A percentile compares a stretch with the other conserved stretches of the same genome.
Conservation (phyloP, 2,888 invertebrate species). For the Troglohyphantes excavatus region DNA sequence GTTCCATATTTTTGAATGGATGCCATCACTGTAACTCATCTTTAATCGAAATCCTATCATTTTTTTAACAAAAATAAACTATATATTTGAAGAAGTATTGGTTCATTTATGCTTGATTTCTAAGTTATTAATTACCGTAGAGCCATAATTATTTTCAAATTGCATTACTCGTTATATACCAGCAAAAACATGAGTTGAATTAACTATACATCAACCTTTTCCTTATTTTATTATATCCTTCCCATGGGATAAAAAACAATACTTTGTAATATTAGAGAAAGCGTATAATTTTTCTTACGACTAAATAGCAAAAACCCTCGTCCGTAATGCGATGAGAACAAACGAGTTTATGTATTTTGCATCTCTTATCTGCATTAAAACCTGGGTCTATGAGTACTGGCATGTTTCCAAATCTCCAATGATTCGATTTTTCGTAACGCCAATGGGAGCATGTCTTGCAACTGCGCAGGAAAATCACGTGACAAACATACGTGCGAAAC, state of each 20-base stretch:
- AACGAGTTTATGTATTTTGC: conserved; percentile 67
- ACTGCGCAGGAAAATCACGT: conserved; percentile 67
- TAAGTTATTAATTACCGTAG: no score
- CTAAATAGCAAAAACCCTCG: conserved; percentile 48
- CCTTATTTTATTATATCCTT: not conserved
- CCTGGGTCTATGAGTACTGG: conserved; percentile 59
- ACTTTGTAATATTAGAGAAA: not conserved
- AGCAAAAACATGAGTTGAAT: no score
- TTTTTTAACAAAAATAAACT: no score
- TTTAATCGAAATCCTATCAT: no score
- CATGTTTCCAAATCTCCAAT: conserved; percentile 59
- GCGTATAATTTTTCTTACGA: conserved; percentile 6
- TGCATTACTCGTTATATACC: no score
- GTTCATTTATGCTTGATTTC: no score
- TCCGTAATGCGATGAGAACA: conserved; percentile 47
- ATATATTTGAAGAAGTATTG: no score
- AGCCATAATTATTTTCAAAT: no score
- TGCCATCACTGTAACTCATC: no score
- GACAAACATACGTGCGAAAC: conserved; percentile 72
- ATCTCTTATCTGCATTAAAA: conserved; percentile 65
- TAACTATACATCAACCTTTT: not conserved
- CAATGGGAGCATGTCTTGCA: conserved; percentile 42
- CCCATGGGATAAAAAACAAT: not conserved
- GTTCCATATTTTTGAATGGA: no score
- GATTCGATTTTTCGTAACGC: conserved; percentile 63